These are phyloP conservation scores for Zaprionus obscuricornis DNA, from an alignment of 2,888 invertebrate genomes.

Conservation along the genomic window DNA sequence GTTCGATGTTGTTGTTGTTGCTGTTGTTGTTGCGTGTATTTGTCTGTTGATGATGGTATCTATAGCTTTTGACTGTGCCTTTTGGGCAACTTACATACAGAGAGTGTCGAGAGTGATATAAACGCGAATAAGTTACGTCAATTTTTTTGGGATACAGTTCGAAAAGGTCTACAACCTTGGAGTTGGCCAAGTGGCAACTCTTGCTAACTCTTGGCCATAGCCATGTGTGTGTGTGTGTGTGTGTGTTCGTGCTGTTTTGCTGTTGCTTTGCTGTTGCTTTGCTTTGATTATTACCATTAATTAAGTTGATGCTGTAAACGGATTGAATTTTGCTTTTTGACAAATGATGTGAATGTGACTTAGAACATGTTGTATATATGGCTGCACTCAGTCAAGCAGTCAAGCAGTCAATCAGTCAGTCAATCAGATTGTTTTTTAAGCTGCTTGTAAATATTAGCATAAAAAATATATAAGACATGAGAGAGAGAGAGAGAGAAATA, in stretches of 20 bases:
- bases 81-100: slow-evolving; percentile 26
- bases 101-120: slow-evolving; percentile 63
- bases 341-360: slow-evolving; percentile 62
- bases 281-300: slow-evolving; percentile 71
- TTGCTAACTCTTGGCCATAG: slow-evolving; percentile 4
- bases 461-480: slow-evolving; percentile 55
- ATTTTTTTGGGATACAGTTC: slow-evolving; percentile 47
- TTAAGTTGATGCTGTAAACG: slow-evolving; percentile 63
- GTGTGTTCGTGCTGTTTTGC: background rate
- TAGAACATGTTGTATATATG: slow-evolving; percentile 30
- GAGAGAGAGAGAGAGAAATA: background rate
- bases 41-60: slow-evolving; percentile 70
- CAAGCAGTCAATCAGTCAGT: no score
- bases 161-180: slow-evolving; percentile 73
- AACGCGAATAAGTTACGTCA: slow-evolving; percentile 79
- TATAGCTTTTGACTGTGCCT: slow-evolving; percentile 46
- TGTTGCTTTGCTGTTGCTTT: slow-evolving; percentile 30
- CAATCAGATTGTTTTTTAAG: background rate
- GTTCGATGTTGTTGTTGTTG: slow-evolving; percentile 17
- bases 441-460: slow-evolving; percentile 68
- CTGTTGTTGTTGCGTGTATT: slow-evolving; percentile 37
- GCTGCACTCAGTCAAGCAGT: no score
- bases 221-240: slow-evolving; percentile 16
- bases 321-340: slow-evolving; percentile 56
- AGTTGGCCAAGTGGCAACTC: slow-evolving; percentile 1